A percentile compares a stretch with the other conserved stretches of the same genome.
Conservation (phyloP, 2,888 invertebrate genomes). For the Nasonovia ribisnigri region DNA sequence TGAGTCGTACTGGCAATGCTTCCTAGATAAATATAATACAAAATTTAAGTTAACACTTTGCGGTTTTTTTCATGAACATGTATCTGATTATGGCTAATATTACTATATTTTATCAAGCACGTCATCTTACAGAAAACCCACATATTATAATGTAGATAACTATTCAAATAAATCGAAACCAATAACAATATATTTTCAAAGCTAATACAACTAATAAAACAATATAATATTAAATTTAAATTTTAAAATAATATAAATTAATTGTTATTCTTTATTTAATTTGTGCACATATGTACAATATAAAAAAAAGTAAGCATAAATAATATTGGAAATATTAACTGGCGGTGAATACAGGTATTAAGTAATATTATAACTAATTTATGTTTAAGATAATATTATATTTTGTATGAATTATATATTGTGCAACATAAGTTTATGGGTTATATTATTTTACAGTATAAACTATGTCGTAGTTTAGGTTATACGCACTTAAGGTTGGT, state of each 20-base stretch:
- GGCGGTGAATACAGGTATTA: not conserved
- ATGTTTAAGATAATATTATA: not conserved
- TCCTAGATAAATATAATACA: slow-evolving; percentile 15
- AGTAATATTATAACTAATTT: not conserved
- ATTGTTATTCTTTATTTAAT: too few relatives aligned
- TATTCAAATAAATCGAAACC: too few relatives aligned
- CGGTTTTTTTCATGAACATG: not conserved
- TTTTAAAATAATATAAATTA: too few relatives aligned
- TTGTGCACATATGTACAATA: too few relatives aligned
- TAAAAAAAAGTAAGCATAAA: too few relatives aligned
- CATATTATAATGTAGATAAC: not conserved
- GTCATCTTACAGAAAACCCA: not conserved
- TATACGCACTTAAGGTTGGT: not conserved
- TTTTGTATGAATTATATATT: not conserved
- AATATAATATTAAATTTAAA: too few relatives aligned
- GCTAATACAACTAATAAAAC: too few relatives aligned
- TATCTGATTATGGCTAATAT: not conserved
- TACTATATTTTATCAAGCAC: not conserved
- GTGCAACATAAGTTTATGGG: not conserved
- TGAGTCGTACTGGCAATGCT: slow-evolving; percentile 32
- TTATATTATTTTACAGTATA: not conserved
- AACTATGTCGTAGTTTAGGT: not conserved
- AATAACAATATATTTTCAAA: too few relatives aligned
- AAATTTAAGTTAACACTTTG: not conserved
- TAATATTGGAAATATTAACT: too few relatives aligned